Conservation (phyloP, 2,797 vertebrate genomes). For the Liasis olivaceus region DNA sequence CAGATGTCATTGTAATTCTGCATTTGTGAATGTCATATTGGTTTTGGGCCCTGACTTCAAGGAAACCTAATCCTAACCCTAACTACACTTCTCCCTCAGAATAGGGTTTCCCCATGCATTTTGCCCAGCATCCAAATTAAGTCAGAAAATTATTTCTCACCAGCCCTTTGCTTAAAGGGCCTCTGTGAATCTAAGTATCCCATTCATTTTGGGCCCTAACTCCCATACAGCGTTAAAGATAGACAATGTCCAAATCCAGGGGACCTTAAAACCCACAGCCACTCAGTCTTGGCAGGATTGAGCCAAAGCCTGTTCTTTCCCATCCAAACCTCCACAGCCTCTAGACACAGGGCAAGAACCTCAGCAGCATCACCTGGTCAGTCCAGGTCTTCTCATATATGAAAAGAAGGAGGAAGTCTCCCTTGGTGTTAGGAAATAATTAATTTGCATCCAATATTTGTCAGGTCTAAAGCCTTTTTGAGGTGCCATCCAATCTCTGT, state of each 20-base stretch:
- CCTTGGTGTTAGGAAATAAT: neutral
- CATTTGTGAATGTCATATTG: too few species aligned
- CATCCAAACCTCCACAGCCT: neutral
- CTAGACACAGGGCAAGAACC: neutral
- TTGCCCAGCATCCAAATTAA: too few species aligned
- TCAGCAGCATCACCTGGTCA: neutral
- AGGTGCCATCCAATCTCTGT: neutral
- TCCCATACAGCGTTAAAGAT: neutral
- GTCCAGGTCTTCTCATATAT: neutral
- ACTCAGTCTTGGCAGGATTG: neutral
- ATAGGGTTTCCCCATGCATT: too few species aligned
- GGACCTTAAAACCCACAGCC: too few species aligned
- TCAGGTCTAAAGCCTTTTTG: neutral
- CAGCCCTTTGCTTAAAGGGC: too few species aligned
- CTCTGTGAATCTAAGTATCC: too few species aligned
- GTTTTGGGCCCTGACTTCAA: too few species aligned
- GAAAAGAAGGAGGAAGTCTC: neutral
- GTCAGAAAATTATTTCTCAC: too few species aligned
- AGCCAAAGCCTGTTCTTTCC: neutral
- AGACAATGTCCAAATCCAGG: neutral
- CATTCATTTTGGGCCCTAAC: too few species aligned
- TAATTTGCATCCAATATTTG: neutral
- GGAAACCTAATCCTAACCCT: too few species aligned
- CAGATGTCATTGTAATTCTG: neutral
- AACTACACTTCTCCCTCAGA: too few species aligned